Evolutionary conservation across 2,888 invertebrate genomes (phyloP).

Genomic region (Papilio elwesi): DNA sequence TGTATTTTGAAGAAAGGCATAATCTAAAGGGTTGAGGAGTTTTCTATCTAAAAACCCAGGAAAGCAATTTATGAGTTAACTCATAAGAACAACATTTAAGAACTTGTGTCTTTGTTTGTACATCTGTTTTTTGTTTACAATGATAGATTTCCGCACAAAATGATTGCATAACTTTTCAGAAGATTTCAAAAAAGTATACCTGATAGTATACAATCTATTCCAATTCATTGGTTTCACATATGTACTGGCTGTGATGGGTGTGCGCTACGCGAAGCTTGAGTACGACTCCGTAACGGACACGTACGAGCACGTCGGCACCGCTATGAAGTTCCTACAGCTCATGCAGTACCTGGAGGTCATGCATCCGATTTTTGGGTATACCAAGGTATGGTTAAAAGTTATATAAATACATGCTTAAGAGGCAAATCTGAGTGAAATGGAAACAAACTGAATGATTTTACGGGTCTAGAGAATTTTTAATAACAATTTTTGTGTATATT

Average conservation of each 20-base stretch:
- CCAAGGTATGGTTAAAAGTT: constrained; percentile 78
- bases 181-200: constrained; percentile 91
- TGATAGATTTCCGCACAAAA: constrained; percentile 10
- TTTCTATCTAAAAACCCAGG: too few relatives aligned
- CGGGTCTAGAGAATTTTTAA: too few relatives aligned
- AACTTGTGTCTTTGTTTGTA: too few relatives aligned
- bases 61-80: too few relatives aligned
- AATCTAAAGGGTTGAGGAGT: too few relatives aligned
- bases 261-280: constrained; percentile 91
- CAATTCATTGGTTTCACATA: constrained; percentile 95
- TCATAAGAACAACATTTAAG: too few relatives aligned
- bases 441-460: too few relatives aligned
- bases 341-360: constrained; percentile 94
- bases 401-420: too few relatives aligned
- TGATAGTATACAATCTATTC: constrained; percentile 94
- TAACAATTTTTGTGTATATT: too few relatives aligned
- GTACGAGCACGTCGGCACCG: constrained; percentile 89
- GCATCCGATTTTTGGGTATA: constrained; percentile 95
- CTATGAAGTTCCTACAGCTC: constrained; percentile 92
- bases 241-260: constrained; percentile 88
- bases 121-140: too few relatives aligned
- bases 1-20: too few relatives aligned
- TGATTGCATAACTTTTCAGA: constrained; percentile 74
- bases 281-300: constrained; percentile 87
- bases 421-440: too few relatives aligned